phyloP scores from a whole-genome alignment of 2,888 invertebrate species.

The Zonitis immaculata region DNA sequence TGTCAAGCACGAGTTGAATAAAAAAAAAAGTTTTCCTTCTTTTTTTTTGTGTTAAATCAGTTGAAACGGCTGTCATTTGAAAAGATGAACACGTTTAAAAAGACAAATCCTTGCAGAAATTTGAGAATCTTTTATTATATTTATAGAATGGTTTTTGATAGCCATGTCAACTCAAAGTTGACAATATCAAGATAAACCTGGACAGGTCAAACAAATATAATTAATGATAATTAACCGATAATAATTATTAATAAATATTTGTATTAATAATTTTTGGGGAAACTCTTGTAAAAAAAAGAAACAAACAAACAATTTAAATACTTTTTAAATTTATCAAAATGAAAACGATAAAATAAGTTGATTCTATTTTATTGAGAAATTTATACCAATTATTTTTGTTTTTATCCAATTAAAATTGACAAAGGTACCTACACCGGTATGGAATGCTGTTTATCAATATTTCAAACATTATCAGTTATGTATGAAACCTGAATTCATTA shows the following conservation, averaged over 20 bases:
- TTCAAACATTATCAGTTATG: conserved; percentile 1
- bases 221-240: background rate
- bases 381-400: background rate
- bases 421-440: background rate
- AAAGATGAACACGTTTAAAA: conserved; percentile 16
- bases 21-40: no score
- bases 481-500: background rate
- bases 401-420: background rate
- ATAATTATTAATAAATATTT: background rate
- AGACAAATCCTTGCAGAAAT: conserved; percentile 15
- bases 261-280: background rate
- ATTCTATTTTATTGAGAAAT: background rate
- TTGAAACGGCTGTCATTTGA: conserved; percentile 15
- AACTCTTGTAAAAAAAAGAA: no score
- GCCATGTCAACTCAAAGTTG: background rate
- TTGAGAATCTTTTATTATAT: background rate
- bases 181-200: background rate
- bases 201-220: background rate
- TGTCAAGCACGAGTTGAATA: conserved; percentile 17
- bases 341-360: background rate
- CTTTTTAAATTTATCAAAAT: background rate
- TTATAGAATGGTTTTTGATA: background rate
- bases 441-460: background rate
- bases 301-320: background rate
- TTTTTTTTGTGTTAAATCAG: conserved; percentile 19